Evolutionary conservation across 37 sponge, comb jelly and placozoan species (phyloP), one percentile per base, ranked within the genome.

Genomic region (Haliclona indistincta): DNA sequence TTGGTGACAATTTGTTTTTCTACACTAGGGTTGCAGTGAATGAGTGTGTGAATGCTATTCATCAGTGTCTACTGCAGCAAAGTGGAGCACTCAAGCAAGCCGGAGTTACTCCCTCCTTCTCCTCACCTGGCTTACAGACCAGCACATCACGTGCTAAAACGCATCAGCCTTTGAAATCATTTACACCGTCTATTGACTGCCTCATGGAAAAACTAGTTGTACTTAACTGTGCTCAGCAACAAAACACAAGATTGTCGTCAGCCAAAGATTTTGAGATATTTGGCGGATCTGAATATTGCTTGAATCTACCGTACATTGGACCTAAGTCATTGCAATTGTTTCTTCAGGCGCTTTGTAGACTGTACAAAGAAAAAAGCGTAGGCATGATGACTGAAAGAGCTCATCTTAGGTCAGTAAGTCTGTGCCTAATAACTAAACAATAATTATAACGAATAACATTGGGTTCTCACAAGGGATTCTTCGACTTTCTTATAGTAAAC

Each of bases 301-400:
- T 26, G 7, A n/a, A 22, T 6, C 26, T 77, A 5, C 86, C 86
- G 5, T 93, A 78, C 45, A 79, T 93, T 19, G 90, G 94, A 15
- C 90, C 82, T 35, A 51, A 35, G n/a, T 78, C 80, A 1, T 67
- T 77, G 56, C 41, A 38, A 23, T 61, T 63, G 52, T 88, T 93
- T 54, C 45, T 85, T 2, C 75, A 81, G 53, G 80, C 82, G 60
- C 71, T 93, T 26, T 76, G 76, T 42, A 70, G 43, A 6, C 43
- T 88, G 30, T 93, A 68, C 63, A 56, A 10, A 2, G 65, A n/a
- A 29, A 93, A 89, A 47, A 71, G 29, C 20, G 38, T 41, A 29
- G 39, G 68, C 3, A 55, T 51, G 3, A 22, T 23, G 13, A 19
- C 28, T 5, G 67, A 63, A 33, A 72, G 67, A 56, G 15, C 39